Conservation (phyloP, 2,888 invertebrate species). For the Dioctria linearis region DNA sequence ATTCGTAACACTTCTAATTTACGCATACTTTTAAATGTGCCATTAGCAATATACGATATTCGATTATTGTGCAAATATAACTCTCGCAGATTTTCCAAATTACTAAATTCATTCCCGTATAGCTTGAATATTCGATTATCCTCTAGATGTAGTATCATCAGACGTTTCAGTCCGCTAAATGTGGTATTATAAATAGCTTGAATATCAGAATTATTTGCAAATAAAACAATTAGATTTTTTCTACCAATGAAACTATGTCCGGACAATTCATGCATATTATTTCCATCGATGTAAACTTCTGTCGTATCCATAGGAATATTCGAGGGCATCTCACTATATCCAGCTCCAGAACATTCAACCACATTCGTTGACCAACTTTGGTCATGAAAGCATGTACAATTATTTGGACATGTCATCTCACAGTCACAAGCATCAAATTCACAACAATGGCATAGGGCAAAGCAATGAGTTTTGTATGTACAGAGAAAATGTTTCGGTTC, state of each 20-base stretch:
- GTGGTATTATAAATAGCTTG: slow-evolving; percentile 90
- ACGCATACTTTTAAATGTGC: slow-evolving; percentile 85
- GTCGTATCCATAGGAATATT: slow-evolving; percentile 97
- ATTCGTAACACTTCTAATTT: slow-evolving; percentile 87
- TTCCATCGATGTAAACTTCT: slow-evolving; percentile 93
- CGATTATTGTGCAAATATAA: slow-evolving; percentile 90
- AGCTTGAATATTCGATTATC: slow-evolving; percentile 86
- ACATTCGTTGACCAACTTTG: slow-evolving; percentile 94
- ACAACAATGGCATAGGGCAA: slow-evolving; percentile 95
- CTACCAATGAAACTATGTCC: slow-evolving; percentile 93
- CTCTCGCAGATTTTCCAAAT: slow-evolving; percentile 86
- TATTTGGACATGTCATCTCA: slow-evolving; percentile 95
- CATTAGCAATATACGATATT: slow-evolving; percentile 86
- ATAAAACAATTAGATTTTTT: slow-evolving; percentile 89
- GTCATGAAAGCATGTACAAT: slow-evolving; percentile 96
- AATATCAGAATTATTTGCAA: slow-evolving; percentile 90
- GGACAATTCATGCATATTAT: slow-evolving; percentile 88
- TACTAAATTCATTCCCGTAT: slow-evolving; percentile 86
- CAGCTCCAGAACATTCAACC: slow-evolving; percentile 89
- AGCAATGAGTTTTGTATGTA: slow-evolving; percentile 93
- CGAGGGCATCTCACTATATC: slow-evolving; percentile 86
- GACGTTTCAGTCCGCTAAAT: slow-evolving; percentile 87
- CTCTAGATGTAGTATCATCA: slow-evolving; percentile 88
- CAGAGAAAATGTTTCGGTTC: slow-evolving; percentile 93
- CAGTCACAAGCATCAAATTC: slow-evolving; percentile 98